These are phyloP conservation scores for Mastacembelus armatus DNA, from an alignment of 2,797 vertebrate genomes.

Conservation along the genomic window DNA sequence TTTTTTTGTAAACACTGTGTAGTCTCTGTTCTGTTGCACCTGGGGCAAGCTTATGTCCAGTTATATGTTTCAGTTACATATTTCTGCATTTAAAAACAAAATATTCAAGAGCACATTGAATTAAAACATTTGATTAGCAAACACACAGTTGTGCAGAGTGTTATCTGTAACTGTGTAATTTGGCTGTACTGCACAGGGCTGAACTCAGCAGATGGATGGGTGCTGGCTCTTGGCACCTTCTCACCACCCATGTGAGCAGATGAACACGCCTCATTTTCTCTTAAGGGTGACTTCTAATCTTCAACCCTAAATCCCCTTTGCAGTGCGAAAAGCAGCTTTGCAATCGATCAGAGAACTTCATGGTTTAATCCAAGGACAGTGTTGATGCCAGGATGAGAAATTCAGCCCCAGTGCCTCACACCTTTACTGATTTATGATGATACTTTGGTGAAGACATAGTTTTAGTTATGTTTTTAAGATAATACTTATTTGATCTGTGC, in stretches of 20 bases:
- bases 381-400: background rate
- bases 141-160: constrained; percentile 32
- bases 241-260: constrained; percentile 31
- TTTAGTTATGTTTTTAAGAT: background rate
- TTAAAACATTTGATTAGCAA: constrained; percentile 45
- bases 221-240: constrained; percentile 63
- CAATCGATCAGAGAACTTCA: constrained; percentile 3
- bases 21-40: too few species aligned
- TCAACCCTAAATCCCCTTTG: constrained; percentile 3
- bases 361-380: constrained; percentile 30
- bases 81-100: too few species aligned
- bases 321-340: background rate
- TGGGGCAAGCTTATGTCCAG: too few species aligned
- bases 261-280: constrained; percentile 49
- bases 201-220: constrained; percentile 72
- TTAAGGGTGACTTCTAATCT: constrained; percentile 23
- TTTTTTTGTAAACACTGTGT: too few species aligned
- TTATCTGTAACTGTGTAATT: constrained; percentile 54
- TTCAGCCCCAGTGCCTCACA: background rate
- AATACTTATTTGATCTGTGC: background rate
- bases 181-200: constrained; percentile 56
- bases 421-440: too few species aligned
- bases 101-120: too few species aligned
- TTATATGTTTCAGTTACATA: too few species aligned
- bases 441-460: background rate